Evolutionary conservation across 2,888 invertebrate species (phyloP), one percentile per base, ranked within the genome.

Genomic region (Aleiodes testaceus): DNA sequence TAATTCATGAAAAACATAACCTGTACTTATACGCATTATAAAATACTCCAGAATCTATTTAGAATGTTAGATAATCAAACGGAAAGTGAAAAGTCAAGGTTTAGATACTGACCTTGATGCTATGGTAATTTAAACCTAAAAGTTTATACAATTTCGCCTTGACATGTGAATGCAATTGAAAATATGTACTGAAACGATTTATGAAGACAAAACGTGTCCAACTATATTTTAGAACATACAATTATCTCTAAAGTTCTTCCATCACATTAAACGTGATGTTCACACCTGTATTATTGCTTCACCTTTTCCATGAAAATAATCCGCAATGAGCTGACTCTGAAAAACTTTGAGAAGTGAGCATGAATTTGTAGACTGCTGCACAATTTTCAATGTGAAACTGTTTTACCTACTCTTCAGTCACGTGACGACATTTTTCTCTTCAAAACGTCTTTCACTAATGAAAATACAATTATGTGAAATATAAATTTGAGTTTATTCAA

Each of bases 401-500:
- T 36, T 36, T 36, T 36, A 36, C 36, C 36, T 9, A 9, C 36
- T 11, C 9, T 36, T 9, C 7, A 36, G 36, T 36, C 36, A 36
- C 36, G 36, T 36, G 36, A 36, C 7, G 7, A 36, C n/a, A n/a
- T n/a, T 26, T 36, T 36, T 36, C 9, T 36, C 7, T 36, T 36
- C 6, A 5, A 36, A 6, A 36, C 6, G 3, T 36, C 36, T 36
- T 36, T 9, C 9, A 36, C 2, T 14, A 14, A 45, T 3, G 1
- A 45, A 45, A 45, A 26, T 16, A 16, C 16, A 59, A 1, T 42
- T 16, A 11, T 18, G 36, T 30, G 36, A 36, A 36, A 59, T 36
- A 59, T 36, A 36, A 36, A 59, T 36, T 59, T 36, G 6, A 36
- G 36, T 59, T 59, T 59, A 59, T 59, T 59, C 59, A 42, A 12